Percentiles rank a stretch among this genome's conserved stretches.
Evolutionary conservation across 2,797 vertebrate species (phyloP).

Genomic region (Xenops minutus): DNA sequence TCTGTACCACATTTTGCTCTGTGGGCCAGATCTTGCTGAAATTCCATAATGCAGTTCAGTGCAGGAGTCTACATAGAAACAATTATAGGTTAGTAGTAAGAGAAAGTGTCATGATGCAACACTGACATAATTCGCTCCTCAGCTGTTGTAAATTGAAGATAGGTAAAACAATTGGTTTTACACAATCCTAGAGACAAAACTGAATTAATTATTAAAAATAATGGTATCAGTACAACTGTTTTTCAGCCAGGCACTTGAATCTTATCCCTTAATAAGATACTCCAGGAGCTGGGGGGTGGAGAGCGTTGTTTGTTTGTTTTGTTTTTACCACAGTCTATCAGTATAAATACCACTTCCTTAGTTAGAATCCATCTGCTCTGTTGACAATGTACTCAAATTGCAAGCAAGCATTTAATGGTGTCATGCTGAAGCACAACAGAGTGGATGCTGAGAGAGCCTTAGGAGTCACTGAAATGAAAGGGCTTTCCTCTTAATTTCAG

Average conservation of each 20-base stretch:
- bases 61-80: accelerated
- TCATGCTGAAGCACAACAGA: slow-evolving; percentile 46
- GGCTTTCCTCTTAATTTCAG: slow-evolving; percentile 72
- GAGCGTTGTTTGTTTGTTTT: neutral
- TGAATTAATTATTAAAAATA: neutral
- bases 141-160: neutral
- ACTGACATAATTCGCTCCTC: neutral
- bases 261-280: slow-evolving; percentile 12
- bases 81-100: neutral
- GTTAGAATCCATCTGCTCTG: slow-evolving; percentile 44
- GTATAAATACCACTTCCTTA: slow-evolving; percentile 49
- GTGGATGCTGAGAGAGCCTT: slow-evolving; percentile 51
- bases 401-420: slow-evolving; percentile 64
- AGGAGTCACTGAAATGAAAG: slow-evolving; percentile 71
- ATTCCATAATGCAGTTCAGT: neutral
- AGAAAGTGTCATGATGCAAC: neutral
- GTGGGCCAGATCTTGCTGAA: neutral
- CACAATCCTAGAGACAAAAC: neutral
- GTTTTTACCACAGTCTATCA: slow-evolving; percentile 1
- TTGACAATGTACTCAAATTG: slow-evolving; percentile 61
- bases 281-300: neutral
- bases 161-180: neutral
- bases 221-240: neutral
- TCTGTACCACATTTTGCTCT: neutral
- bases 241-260: slow-evolving; percentile 14